Conservation (phyloP, 2,888 invertebrate species). For the Philereme vetulata region DNA sequence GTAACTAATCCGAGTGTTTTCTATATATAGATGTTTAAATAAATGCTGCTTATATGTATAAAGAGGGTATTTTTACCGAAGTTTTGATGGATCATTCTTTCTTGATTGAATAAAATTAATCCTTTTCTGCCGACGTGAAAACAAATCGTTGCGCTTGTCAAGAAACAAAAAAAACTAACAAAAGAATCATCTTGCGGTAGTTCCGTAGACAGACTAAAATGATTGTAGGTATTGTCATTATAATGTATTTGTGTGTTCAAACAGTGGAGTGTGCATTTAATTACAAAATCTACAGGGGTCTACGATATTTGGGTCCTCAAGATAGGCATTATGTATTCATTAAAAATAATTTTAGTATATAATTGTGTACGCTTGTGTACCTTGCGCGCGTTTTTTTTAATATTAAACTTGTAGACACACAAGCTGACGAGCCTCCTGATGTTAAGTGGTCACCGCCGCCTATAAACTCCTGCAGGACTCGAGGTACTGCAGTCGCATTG, state of each 20-base stretch:
- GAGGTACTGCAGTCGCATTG: too few species aligned
- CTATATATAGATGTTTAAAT: too few species aligned
- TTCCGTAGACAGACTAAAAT: constrained; percentile 56
- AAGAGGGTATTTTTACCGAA: too few species aligned
- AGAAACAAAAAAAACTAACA: constrained; percentile 40
- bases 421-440: too few species aligned
- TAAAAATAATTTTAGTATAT: neutral
- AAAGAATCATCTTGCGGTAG: constrained; percentile 38
- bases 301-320: neutral
- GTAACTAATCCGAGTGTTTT: too few species aligned
- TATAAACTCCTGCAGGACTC: too few species aligned
- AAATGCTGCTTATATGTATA: too few species aligned
- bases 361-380: too few species aligned
- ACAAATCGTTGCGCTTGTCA: constrained; percentile 47
- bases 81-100: neutral
- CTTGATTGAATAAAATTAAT: constrained; percentile 29
- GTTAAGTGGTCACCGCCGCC: too few species aligned
- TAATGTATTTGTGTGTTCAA: constrained; percentile 67
- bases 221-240: constrained; percentile 69
- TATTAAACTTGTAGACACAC: too few species aligned
- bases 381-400: too few species aligned
- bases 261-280: constrained; percentile 63
- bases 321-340: constrained; percentile 6
- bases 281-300: constrained; percentile 53
- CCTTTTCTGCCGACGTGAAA: constrained; percentile 41